Base-by-base conservation (phyloP, 2,113 vertebrate genomes). In the Psephotus haematonotus region DNA sequence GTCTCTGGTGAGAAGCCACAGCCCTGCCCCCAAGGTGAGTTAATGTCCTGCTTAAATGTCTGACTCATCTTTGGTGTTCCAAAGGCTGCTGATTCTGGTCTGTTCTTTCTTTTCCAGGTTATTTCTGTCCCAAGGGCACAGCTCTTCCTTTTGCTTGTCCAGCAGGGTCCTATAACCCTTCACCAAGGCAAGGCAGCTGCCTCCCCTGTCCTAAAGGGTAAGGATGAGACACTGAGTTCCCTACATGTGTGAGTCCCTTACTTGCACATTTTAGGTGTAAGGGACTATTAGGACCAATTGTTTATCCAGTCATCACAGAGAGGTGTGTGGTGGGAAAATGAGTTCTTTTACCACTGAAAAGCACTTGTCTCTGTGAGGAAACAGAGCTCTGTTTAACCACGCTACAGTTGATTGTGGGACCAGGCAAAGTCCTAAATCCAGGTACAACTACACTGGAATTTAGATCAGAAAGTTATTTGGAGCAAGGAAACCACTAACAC, bases 181-280 rank as follows among this genome's bases (percentile, higher is more conserved):
- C 98, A 9, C 96, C 97, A 22, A 92, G 98, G 75, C 98, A 95
- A 88, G 81, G 80, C 94, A 98, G 91, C 96, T 99, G 99, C 92
- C 97, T 96, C n/a, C 88, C 92, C 43, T 99, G 99, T 95, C 98
- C 98, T 39, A 67, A 97, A 44, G 99, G 99, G 99, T 99, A 98
- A 98, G 98, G 28, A 41, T 27, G 86, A 43, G 15, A 23, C 35
- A 2, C 14, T 4, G 49, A 29, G 10, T 59, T 20, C 20, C 55
- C 55, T 59, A 22, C 20, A 35, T 7, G 33, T n/a, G 55, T 16
- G 33, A n/a, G 20, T n/a, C 57, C 13, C 20, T 10, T 59, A n/a
- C 55, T n/a, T 4, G 9, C 55, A 24, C 3, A 0, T 11, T 79
- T 33, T 33, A 5, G 3, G 4, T 59, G 13, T 16, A 37, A 62